Evolutionary conservation across 1,140 invertebrate species (phyloP), one percentile per base, ranked within the genome.

Genomic region (Mesaphorura yosii): DNA sequence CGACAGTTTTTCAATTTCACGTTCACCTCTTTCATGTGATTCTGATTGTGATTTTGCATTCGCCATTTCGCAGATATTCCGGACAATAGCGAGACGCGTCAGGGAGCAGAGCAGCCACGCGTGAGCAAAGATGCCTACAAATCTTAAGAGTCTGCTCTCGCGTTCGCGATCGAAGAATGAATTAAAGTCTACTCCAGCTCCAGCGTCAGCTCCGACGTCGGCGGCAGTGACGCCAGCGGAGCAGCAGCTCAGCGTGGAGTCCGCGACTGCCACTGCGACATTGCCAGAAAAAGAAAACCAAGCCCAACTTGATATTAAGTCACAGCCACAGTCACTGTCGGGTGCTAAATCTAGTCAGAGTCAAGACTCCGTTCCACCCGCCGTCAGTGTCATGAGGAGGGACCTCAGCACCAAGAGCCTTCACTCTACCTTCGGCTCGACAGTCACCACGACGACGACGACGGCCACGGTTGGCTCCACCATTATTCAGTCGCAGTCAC

Each of bases 111-210:
- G n/a, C n/a, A n/a, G n/a, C n/a, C n/a, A n/a, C n/a, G n/a, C n/a
- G n/a, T n/a, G n/a, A n/a, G n/a, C n/a, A 49, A 55, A 31, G 49
- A 60, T 60, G 59, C 59, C 59, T 17, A 60, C 59, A 22, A 60
- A 60, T 57, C 39, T 60, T 20, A 60, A 60, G 51, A 60, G 44
- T 41, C 55, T 60, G 19, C 42, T 62, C 26, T 58, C 55, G 47
- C 59, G 59, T 22, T 58, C 59, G 40, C 48, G 59, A 15, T 62
- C 59, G 5, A 51, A 53, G 31, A 62, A 58, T 40, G 59, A 62
- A 47, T 37, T 62, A 40, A 62, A 62, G 46, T 49, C 48, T 22
- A 31, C 54, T 22, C n/a, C 22, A 26, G 23, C 42, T 26, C 29
- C n/a, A 7, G n/a, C 1, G 27, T 26, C 38, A 28, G 29, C 38